A percentile compares a stretch with the other conserved stretches of the same genome.
Evolutionary conservation across 2,888 invertebrate species (phyloP).

Genomic region (Nomada ferruginata): DNA sequence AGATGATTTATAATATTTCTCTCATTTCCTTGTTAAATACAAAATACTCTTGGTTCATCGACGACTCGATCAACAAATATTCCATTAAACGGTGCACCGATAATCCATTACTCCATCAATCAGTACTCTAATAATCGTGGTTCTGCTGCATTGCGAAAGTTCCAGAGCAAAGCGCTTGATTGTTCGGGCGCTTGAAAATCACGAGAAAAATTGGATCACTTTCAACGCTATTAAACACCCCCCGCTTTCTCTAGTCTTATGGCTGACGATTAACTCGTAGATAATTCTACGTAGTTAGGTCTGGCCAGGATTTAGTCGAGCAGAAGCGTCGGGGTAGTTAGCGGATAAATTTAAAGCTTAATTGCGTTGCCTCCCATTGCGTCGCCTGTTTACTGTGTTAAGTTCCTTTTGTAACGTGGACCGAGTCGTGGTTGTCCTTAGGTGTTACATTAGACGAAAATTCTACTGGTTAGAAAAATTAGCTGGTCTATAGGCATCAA

Average conservation of each 20-base stretch:
- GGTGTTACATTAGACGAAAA: slow-evolving; percentile 15
- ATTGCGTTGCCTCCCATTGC: slow-evolving; percentile 63
- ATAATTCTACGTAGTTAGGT: slow-evolving; percentile 33
- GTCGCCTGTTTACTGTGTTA: slow-evolving; percentile 46
- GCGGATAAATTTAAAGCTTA: slow-evolving; percentile 69
- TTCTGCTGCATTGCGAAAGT: no score
- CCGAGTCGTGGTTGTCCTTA: not conserved
- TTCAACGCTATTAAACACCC: not conserved
- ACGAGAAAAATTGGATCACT: not conserved
- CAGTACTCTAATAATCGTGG: no score
- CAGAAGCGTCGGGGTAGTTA: slow-evolving; percentile 31
- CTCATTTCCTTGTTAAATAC: no score
- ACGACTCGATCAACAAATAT: no score
- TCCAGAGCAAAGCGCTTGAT: not conserved
- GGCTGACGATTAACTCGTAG: slow-evolving; percentile 17
- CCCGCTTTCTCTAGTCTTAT: not conserved
- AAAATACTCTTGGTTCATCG: no score
- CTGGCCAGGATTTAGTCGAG: slow-evolving; percentile 3
- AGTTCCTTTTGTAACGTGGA: slow-evolving; percentile 51
- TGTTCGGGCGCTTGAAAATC: not conserved
- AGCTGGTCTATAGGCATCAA: not conserved
- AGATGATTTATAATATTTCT: no score
- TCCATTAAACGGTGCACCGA: no score
- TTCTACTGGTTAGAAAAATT: not conserved
- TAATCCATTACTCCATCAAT: no score